These are phyloP conservation scores for Plecotus auritus DNA, from an alignment of 2,113 vertebrate genomes.

Conservation along the genomic window DNA sequence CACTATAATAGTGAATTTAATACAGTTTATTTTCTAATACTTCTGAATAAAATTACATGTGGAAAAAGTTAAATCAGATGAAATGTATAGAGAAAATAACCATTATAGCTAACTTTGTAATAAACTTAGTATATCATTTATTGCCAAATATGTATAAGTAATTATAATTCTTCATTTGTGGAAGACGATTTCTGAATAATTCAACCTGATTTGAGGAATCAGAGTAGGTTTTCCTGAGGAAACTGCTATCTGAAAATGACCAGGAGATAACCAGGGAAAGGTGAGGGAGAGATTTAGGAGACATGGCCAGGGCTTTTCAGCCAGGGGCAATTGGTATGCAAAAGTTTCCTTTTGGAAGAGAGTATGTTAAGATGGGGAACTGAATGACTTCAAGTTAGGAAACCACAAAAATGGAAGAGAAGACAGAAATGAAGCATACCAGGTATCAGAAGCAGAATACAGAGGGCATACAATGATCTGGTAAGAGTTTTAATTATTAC, in stretches of 20 bases:
- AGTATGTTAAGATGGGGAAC: not conserved
- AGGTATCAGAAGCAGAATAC: not conserved
- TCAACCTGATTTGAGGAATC: not conserved
- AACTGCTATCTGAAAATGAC: not conserved
- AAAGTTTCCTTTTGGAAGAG: not conserved
- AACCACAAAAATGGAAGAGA: not conserved
- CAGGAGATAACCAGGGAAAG: not conserved
- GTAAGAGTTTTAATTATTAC: not conserved
- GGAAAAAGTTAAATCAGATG: not conserved
- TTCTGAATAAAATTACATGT: not conserved
- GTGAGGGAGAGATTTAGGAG: not conserved
- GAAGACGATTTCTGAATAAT: not conserved
- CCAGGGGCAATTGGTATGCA: rapidly evolving
- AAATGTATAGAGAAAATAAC: not conserved
- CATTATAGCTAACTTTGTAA: not conserved
- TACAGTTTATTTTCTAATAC: not conserved
- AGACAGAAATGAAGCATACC: not conserved
- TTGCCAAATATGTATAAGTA: not conserved
- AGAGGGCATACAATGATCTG: no score
- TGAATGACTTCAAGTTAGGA: not conserved
- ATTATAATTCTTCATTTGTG: not conserved
- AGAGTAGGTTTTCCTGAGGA: not conserved
- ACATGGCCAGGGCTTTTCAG: not conserved
- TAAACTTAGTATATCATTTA: not conserved
- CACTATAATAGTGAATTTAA: not conserved